Percentiles rank a stretch among this genome's conserved stretches.
Evolutionary conservation across 1,140 invertebrate genomes (phyloP).

Genomic region (Tetraneura akinire): DNA sequence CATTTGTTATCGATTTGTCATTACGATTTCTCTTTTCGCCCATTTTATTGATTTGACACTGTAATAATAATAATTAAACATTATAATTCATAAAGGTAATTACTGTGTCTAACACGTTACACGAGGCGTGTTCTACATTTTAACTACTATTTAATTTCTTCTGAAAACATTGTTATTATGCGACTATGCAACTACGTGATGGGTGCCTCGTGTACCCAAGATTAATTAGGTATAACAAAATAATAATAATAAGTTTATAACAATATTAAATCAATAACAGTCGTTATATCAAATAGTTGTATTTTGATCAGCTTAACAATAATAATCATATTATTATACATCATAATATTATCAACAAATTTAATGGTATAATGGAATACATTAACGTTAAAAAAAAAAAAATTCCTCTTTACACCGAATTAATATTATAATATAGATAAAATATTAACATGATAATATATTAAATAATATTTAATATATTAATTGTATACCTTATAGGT

Average conservation of each 20-base stretch:
- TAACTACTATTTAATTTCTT: no score
- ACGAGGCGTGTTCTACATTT: no score
- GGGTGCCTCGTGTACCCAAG: no score
- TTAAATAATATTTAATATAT: conserved; percentile 11
- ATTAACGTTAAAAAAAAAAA: conserved; percentile 13
- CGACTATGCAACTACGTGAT: no score
- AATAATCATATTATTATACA: conserved; percentile 18
- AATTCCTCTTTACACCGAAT: not conserved
- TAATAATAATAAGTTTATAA: not conserved
- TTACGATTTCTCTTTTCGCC: no score
- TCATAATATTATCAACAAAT: conserved; percentile 19
- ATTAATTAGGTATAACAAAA: no score
- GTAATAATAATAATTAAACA: no score
- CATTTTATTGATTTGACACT: no score
- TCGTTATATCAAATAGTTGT: conserved; percentile 21
- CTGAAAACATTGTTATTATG: no score
- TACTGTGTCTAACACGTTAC: no score
- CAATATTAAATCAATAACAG: not conserved
- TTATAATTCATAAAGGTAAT: no score
- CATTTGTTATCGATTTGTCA: no score
- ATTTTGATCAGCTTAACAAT: conserved; percentile 22
- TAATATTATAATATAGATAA: conserved; percentile 6
- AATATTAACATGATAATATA: not conserved
- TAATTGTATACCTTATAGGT: not conserved
- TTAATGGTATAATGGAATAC: conserved; percentile 14